A percentile compares a stretch with the other conserved stretches of the same genome.
phyloP scores from a whole-genome alignment of 1,140 invertebrate species.

The Phthorimaea operculella region DNA sequence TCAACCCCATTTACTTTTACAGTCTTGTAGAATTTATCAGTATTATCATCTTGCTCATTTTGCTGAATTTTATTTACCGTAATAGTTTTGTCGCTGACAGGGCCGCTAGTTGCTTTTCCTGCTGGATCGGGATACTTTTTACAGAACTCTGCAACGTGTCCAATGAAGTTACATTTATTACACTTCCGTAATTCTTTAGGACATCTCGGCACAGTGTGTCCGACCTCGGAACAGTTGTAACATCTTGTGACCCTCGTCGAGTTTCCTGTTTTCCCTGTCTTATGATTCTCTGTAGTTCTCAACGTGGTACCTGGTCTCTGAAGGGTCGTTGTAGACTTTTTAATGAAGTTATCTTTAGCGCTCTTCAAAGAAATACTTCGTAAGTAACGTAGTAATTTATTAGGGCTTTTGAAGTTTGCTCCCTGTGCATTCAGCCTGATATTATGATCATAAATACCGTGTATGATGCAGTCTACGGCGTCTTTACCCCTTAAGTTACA shows the following conservation, averaged over 20 bases:
- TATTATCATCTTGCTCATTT: not conserved
- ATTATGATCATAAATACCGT: constrained; percentile 10
- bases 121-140: not conserved
- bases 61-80: constrained; percentile 1
- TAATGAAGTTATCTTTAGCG: not conserved
- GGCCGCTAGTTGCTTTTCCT: not conserved
- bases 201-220: constrained; percentile 5
- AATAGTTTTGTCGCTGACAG: not conserved
- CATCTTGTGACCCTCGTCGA: not conserved
- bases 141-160: constrained; percentile 6
- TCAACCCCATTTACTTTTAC: not conserved
- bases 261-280: not conserved
- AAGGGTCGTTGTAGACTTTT: not conserved
- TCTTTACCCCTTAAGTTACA: constrained; percentile 5
- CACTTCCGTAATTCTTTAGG: constrained; percentile 2
- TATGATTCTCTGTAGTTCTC: not conserved
- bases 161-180: constrained; percentile 5
- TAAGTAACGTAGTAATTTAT: constrained; percentile 8
- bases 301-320: not conserved
- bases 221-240: constrained; percentile 9
- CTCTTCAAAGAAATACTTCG: constrained; percentile 3
- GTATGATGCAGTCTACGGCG: constrained; percentile 8
- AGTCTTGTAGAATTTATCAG: not conserved
- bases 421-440: constrained; percentile 9
- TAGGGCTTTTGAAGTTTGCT: constrained; percentile 7